These are phyloP conservation scores for Mus caroli DNA, from an alignment of 2,797 vertebrate species.

Conservation along the genomic window DNA sequence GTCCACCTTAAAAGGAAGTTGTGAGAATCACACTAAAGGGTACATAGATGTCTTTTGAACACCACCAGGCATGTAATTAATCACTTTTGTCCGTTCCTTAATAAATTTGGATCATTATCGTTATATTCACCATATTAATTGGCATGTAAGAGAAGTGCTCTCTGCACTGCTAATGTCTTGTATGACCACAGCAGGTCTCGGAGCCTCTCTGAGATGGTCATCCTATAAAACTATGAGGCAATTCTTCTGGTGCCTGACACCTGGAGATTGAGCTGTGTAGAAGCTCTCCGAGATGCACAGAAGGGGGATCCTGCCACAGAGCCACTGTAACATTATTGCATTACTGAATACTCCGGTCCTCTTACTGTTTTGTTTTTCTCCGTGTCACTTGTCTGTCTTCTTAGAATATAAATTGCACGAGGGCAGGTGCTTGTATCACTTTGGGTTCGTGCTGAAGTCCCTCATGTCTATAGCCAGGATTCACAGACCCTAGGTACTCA, in stretches of 20 bases:
- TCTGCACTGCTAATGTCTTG: not conserved
- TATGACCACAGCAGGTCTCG: slow-evolving; percentile 14
- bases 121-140: not conserved
- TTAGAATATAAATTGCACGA: not conserved
- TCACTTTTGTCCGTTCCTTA: not conserved
- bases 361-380: not conserved
- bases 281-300: not conserved
- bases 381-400: not conserved
- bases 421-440: not conserved
- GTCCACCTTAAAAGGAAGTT: not conserved
- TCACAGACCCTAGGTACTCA: not conserved
- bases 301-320: not conserved
- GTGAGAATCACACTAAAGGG: not conserved
- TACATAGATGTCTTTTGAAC: not conserved
- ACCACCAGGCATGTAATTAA: not conserved
- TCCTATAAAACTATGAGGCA: not conserved
- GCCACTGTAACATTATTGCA: not conserved
- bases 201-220: not conserved
- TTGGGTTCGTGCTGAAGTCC: not conserved
- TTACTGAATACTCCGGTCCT: not conserved
- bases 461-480: not conserved
- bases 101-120: not conserved
- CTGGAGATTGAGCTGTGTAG: not conserved
- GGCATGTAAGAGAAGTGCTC: not conserved
- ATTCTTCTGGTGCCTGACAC: not conserved